Percentiles rank a stretch among this genome's conserved stretches.
These are phyloP conservation scores for Garrulus glandarius DNA, from an alignment of 2,797 vertebrate species.

Conservation along the genomic window DNA sequence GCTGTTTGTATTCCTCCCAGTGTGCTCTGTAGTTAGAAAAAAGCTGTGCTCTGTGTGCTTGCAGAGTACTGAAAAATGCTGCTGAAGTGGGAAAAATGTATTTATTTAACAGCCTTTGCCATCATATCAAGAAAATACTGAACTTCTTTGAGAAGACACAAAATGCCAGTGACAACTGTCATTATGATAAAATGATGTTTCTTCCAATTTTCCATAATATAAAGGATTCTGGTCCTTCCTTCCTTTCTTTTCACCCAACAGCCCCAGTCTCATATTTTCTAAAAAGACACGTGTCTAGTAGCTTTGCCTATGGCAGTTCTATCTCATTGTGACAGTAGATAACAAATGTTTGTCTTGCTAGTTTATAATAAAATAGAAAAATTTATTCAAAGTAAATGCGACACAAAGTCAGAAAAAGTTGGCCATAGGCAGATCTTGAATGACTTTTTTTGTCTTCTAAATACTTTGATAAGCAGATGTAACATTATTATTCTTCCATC, in stretches of 20 bases:
- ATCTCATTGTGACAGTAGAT: neutral
- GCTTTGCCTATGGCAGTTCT: conserved; percentile 40
- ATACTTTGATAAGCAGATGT: neutral
- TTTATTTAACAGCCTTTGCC: neutral
- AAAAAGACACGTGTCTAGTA: neutral
- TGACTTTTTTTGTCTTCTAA: neutral
- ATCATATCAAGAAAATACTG: neutral
- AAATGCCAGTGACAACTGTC: neutral
- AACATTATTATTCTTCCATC: neutral
- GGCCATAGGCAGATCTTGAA: neutral
- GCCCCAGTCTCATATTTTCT: neutral
- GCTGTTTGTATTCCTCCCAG: neutral
- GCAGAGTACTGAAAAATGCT: neutral
- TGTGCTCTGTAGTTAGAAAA: neutral
- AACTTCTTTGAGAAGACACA: neutral
- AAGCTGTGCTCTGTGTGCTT: neutral
- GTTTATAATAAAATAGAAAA: neutral
- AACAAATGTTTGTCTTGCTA: conserved; percentile 15
- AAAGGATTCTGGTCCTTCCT: neutral
- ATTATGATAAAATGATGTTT: neutral
- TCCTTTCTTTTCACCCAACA: neutral
- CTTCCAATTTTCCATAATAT: neutral
- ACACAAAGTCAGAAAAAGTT: neutral
- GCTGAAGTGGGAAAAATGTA: neutral
- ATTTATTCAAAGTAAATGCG: conserved; percentile 34